Evolutionary conservation across 2,113 vertebrate species (phyloP).

Genomic region (Mixornis gularis): DNA sequence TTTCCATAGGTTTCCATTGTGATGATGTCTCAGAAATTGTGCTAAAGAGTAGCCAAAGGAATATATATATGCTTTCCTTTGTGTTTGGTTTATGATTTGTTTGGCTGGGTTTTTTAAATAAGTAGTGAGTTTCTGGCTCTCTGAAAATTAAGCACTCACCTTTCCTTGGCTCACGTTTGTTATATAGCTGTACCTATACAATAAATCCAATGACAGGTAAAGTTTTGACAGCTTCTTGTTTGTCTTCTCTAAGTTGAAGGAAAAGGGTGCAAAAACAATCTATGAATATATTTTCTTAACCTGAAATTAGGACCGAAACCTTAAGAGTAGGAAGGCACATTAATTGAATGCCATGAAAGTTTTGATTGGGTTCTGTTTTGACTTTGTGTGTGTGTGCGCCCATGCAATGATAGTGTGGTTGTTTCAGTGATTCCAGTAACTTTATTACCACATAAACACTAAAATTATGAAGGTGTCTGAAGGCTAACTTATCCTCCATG

Average conservation of each 20-base stretch:
- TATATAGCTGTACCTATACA: neutral
- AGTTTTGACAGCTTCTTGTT: neutral
- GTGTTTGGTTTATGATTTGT: neutral
- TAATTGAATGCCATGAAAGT: neutral
- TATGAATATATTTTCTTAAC: neutral
- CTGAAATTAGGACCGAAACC: neutral
- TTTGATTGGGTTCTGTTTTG: neutral
- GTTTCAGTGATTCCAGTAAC: neutral
- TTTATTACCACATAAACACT: neutral
- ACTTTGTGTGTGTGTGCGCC: neutral
- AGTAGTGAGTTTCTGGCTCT: neutral
- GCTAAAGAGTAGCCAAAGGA: neutral
- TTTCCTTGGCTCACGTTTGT: neutral
- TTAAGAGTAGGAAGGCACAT: neutral
- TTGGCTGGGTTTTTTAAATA: neutral
- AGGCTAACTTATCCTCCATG: neutral
- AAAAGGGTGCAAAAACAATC: neutral
- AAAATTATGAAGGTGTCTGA: neutral
- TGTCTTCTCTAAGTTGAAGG: neutral
- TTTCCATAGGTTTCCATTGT: slow-evolving; percentile 22
- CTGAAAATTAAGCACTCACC: neutral
- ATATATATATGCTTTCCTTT: neutral
- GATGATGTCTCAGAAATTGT: slow-evolving; percentile 12
- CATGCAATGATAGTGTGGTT: neutral
- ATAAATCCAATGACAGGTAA: neutral